These are phyloP conservation scores for Drosophila anomelani DNA, from an alignment of 2,888 invertebrate species.

Conservation along the genomic window DNA sequence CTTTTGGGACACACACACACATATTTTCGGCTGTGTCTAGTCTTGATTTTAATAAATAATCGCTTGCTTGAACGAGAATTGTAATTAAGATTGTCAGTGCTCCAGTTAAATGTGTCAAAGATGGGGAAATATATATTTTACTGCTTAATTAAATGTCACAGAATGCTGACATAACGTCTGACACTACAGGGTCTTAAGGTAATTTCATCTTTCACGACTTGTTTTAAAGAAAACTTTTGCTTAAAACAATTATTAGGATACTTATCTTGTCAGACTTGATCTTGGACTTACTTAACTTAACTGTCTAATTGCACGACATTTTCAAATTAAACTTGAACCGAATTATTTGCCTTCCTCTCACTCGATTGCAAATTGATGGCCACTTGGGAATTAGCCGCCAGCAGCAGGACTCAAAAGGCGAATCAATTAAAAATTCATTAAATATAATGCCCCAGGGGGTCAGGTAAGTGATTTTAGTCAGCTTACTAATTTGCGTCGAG, in stretches of 20 bases:
- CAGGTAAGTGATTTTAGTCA: conserved; percentile 26
- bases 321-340: background rate
- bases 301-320: conserved; percentile 5
- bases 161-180: background rate
- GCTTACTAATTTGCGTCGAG: conserved; percentile 12
- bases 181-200: background rate
- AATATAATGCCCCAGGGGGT: conserved; percentile 5
- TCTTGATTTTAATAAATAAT: conserved; percentile 30
- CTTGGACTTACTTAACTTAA: background rate
- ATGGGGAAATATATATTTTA: background rate
- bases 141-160: conserved; percentile 2
- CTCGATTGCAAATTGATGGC: conserved; percentile 6
- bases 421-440: conserved; percentile 34
- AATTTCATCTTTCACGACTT: background rate
- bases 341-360: background rate
- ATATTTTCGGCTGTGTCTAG: conserved; percentile 23
- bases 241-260: background rate
- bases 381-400: conserved; percentile 1
- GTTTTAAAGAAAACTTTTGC: background rate
- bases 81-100: conserved; percentile 22
- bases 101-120: conserved; percentile 5
- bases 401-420: background rate
- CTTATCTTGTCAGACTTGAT: background rate
- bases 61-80: conserved; percentile 13
- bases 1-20: conserved; percentile 20